These are phyloP conservation scores for Mimumesa dahlbomi DNA, from an alignment of 2,888 invertebrate species.

Conservation along the genomic window DNA sequence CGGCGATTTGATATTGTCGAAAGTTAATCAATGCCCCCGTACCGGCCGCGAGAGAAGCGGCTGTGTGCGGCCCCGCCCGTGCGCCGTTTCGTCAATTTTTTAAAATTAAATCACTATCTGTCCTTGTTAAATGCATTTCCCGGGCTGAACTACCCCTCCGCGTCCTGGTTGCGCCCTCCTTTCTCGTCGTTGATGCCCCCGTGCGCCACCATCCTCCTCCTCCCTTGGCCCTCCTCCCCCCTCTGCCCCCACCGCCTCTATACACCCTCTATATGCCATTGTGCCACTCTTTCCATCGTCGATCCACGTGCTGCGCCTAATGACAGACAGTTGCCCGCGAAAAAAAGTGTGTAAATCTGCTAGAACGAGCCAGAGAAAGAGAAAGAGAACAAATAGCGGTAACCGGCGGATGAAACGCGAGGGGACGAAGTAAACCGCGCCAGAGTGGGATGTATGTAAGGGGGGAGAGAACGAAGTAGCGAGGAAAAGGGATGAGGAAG, in stretches of 20 bases:
- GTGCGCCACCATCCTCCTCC: slow-evolving; percentile 13
- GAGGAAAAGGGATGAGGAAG: slow-evolving; percentile 1
- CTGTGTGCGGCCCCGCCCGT: slow-evolving; percentile 45
- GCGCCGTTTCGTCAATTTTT: slow-evolving; percentile 79
- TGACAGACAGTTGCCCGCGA: slow-evolving; percentile 78
- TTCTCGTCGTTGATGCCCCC: slow-evolving; percentile 24
- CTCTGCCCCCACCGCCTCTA: slow-evolving; percentile 46
- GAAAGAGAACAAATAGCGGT: slow-evolving; percentile 23
- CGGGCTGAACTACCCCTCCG: slow-evolving; percentile 50
- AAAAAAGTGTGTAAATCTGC: slow-evolving; percentile 75
- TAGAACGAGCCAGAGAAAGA: slow-evolving; percentile 54
- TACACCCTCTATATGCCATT: slow-evolving; percentile 41
- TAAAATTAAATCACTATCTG: slow-evolving; percentile 80
- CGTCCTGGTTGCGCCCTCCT: slow-evolving; percentile 29
- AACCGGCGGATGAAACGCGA: slow-evolving; percentile 26
- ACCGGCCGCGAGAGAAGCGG: slow-evolving; percentile 38
- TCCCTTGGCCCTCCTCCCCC: slow-evolving; percentile 30
- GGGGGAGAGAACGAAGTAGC: slow-evolving; percentile 23
- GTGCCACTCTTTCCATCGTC: slow-evolving; percentile 49
- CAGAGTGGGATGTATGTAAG: slow-evolving; percentile 21
- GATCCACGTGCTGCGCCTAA: slow-evolving; percentile 76
- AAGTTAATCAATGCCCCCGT: slow-evolving; percentile 79
- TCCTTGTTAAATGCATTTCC: slow-evolving; percentile 80
- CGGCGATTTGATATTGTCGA: slow-evolving; percentile 80
- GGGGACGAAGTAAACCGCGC: slow-evolving; percentile 36